phyloP scores from a whole-genome alignment of 2,888 invertebrate genomes.

The Amblyjoppa proteus region DNA sequence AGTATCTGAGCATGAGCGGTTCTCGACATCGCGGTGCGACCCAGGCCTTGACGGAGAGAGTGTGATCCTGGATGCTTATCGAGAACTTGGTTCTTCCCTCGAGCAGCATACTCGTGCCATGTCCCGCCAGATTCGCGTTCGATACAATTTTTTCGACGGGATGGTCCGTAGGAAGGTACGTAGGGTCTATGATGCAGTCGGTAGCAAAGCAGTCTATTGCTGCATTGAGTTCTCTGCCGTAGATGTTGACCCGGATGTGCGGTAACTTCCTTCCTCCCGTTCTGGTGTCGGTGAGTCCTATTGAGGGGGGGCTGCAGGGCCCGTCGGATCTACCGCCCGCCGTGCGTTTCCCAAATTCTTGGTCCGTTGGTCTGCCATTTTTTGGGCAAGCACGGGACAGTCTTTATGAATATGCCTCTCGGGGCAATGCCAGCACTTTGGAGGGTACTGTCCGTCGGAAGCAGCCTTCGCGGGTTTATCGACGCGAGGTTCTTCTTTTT shows the following conservation, averaged over 20 bases:
- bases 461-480: too few species aligned
- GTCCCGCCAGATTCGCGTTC: not conserved
- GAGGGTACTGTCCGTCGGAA: not conserved
- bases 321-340: not conserved
- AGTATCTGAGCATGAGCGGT: not conserved
- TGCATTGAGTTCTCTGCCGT: not conserved
- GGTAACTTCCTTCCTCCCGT: not conserved
- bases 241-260: constrained; percentile 1
- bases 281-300: constrained; percentile 9
- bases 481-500: not conserved
- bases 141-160: not conserved
- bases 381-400: constrained; percentile 2
- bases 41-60: not conserved
- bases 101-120: not conserved
- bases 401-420: not conserved
- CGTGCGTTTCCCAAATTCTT: too few species aligned
- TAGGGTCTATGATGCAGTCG: not conserved
- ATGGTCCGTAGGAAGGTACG: not conserved
- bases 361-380: not conserved
- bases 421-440: constrained; percentile 8
- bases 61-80: not conserved
- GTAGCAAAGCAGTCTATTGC: constrained; percentile 9
- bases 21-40: not conserved
- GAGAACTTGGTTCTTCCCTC: not conserved
- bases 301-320: not conserved